phyloP scores from a whole-genome alignment of 2,113 vertebrate species.

The Felis catus region DNA sequence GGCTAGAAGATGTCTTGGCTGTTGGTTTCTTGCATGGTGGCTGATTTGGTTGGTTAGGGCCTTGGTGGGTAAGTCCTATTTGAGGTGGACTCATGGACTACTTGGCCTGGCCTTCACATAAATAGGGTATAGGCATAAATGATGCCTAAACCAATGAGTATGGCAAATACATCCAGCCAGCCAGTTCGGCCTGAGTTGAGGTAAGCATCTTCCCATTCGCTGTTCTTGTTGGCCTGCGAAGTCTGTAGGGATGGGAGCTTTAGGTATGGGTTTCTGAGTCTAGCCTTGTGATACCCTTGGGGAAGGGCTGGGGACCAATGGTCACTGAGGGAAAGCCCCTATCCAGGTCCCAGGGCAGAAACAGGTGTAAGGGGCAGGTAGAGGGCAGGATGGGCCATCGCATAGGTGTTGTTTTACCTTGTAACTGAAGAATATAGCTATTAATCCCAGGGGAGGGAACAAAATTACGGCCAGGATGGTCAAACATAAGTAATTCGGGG shows the following conservation, averaged over 20 bases:
- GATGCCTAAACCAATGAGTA: conserved; percentile 42
- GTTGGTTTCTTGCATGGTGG: conserved; percentile 38
- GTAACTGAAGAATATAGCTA: fast-evolving
- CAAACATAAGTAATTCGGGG: not conserved
- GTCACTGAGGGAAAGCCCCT: not conserved
- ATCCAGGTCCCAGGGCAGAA: not conserved
- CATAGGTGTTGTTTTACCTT: conserved; percentile 59
- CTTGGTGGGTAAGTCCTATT: not conserved
- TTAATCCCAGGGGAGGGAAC: conserved; percentile 49
- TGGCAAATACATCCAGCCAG: not conserved
- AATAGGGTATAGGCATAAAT: not conserved
- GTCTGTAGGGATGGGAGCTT: conserved; percentile 57
- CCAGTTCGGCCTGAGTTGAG: conserved; percentile 14
- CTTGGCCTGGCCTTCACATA: not conserved
- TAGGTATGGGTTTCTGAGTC: not conserved
- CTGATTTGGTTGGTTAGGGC: conserved; percentile 27
- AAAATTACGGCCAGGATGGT: fast-evolving
- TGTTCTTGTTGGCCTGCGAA: not conserved
- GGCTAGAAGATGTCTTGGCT: not conserved
- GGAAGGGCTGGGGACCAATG: not conserved
- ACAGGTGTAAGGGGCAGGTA: not conserved
- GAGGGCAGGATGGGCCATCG: not conserved
- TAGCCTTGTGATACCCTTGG: not conserved
- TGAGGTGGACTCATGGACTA: not conserved
- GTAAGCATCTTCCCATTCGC: conserved; percentile 59